Base-by-base conservation (phyloP, 1,140 invertebrate species). In the Manduca sexta region DNA sequence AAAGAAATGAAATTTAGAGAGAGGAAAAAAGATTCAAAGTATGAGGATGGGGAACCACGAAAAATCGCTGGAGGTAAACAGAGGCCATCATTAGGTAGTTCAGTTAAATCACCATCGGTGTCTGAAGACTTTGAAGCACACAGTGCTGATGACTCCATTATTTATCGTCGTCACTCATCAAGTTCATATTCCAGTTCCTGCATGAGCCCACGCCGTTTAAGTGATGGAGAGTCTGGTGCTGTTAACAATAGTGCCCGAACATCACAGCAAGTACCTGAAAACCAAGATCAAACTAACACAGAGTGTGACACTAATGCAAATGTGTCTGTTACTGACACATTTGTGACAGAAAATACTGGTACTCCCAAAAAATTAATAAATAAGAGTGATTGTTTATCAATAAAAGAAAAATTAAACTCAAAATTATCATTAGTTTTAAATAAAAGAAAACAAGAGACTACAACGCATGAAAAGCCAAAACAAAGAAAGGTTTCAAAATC, bases 131-230 rank as follows among this genome's bases (percentile, higher is more conserved):
- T 87, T 85, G 76, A 89, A 18, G 88, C 86, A 49, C 88, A 88
- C 15, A 86, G 86, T 68, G 91, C 91, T 21, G 92, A 94, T 59
- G 93, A 92, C 34, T 94, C 93, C 0, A 89, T 93, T 60, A 94
- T 95, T 26, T 91, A 94, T 59, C 87, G 93, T 33, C 87, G 93
- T 39, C 93, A 94, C 65, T 94, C 93, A 0, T 94, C 93, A 44
- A 94, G 93, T 70, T 94, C 93, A 10, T 94, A 92, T 74, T 94
- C 93, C 0, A 94, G 93, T 71, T 89, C 89, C 2, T 86, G 86
- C 45, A 81, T 87, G 71, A 86, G 84, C 50, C 84, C 86, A 1
- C 59, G 78, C 3, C 69, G 84, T 0, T 51, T 86, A 7, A 86
- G 79, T 63, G 82, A 86, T 69, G 70, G 81, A 4, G 82, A 86